Conservation (phyloP, 2,797 vertebrate genomes). For the Carcharodon carcharias region DNA sequence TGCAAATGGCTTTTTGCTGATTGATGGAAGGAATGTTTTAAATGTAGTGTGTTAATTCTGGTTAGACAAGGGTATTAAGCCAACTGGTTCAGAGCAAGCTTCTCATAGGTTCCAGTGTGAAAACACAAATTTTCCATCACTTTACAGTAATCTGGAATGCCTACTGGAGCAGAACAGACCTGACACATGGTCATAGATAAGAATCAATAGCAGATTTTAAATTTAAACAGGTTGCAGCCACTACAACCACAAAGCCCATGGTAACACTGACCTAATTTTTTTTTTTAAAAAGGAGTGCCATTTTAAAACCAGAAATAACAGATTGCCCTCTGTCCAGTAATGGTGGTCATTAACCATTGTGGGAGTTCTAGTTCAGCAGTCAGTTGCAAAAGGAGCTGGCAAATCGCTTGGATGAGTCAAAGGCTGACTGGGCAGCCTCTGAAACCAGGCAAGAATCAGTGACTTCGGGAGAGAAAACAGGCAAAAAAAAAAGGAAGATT, state of each 20-base stretch:
- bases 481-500: not conserved
- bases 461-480: not conserved
- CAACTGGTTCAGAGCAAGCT: not conserved
- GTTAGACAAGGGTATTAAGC: not conserved
- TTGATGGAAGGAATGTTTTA: not conserved
- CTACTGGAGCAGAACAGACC: not conserved
- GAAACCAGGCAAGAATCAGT: not conserved
- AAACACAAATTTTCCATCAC: not conserved
- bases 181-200: not conserved
- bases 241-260: not conserved
- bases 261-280: not conserved
- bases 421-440: not conserved
- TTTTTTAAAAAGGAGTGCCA: not conserved
- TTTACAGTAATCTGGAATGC: not conserved
- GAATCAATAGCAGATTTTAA: not conserved
- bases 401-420: not conserved
- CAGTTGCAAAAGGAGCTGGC: not conserved
- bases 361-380: not conserved
- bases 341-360: not conserved
- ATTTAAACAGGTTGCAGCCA: not conserved
- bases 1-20: not conserved
- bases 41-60: not conserved
- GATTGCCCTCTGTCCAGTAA: not conserved
- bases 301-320: not conserved
- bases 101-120: not conserved